These are phyloP conservation scores for Eucidaris tribuloides DNA, from an alignment of 35 echinoderm and acorn worm genomes.

Conservation along the genomic window DNA sequence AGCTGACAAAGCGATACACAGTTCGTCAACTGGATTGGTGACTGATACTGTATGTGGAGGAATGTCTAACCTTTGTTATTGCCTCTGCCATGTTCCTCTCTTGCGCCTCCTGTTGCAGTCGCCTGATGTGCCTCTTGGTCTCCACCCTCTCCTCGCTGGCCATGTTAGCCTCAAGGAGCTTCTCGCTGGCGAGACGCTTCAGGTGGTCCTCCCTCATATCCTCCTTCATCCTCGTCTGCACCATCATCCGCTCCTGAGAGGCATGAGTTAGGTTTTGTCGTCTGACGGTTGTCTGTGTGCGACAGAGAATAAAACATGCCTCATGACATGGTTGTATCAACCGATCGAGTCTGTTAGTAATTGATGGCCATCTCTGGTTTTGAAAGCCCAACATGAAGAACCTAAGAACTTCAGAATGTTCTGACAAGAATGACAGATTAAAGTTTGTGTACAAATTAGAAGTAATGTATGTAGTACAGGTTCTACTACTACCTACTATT, in stretches of 20 bases:
- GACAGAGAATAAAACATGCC: background rate
- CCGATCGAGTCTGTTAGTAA: no score
- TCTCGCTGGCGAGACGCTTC: slow-evolving; percentile 73
- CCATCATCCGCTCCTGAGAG: slow-evolving; percentile 86
- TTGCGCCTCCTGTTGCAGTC: slow-evolving; percentile 66
- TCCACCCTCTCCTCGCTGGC: slow-evolving; percentile 95
- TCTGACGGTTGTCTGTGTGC: slow-evolving; percentile 85
- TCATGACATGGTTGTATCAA: no score
- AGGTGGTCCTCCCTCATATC: slow-evolving; percentile 85
- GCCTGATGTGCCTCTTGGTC: slow-evolving; percentile 68
- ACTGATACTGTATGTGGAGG: no score
- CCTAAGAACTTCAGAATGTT: no score
- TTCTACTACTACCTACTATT: no score
- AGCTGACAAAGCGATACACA: no score
- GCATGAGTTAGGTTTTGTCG: slow-evolving; percentile 84
- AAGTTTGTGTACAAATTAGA: no score
- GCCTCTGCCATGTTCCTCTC: slow-evolving; percentile 73
- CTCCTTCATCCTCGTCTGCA: slow-evolving; percentile 72
- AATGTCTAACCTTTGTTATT: slow-evolving; percentile 63
- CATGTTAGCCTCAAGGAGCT: slow-evolving; percentile 95
- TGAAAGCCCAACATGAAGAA: no score
- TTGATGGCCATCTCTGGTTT: no score
- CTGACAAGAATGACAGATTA: no score
- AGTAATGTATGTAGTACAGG: no score
- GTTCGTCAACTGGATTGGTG: no score